These are phyloP conservation scores for Cyrtonyx montezumae DNA, from an alignment of 2,113 vertebrate species.

Conservation along the genomic window DNA sequence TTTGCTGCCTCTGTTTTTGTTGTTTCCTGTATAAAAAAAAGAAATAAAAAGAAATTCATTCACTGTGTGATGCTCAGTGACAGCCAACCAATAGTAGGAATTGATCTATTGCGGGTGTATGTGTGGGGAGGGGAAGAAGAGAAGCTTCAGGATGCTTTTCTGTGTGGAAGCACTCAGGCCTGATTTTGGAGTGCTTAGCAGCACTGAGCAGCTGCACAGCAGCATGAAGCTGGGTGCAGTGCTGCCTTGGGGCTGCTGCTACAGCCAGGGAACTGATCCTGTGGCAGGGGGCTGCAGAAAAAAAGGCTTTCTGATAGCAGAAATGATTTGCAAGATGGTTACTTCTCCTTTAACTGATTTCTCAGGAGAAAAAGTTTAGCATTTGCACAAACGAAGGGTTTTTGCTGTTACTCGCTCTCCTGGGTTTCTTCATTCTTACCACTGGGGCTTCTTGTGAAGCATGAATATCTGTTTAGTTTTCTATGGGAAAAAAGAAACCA, in stretches of 20 bases:
- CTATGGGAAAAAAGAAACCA: background rate
- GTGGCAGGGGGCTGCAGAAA: background rate
- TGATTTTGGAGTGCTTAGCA: background rate
- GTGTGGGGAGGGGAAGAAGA: too few relatives aligned
- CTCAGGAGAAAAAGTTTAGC: background rate
- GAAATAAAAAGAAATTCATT: too few relatives aligned
- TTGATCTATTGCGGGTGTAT: background rate
- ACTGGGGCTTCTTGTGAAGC: background rate
- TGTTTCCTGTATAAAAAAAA: conserved; percentile 5
- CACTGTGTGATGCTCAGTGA: background rate
- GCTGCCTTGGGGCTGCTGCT: background rate
- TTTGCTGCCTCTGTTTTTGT: conserved; percentile 18
- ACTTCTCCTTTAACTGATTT: background rate
- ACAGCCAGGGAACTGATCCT: background rate
- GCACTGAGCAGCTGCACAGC: background rate
- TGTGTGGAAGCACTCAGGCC: background rate
- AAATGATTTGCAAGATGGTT: background rate
- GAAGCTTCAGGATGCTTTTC: background rate
- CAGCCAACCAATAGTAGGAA: background rate
- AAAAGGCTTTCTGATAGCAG: background rate
- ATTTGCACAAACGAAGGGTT: background rate
- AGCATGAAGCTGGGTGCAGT: fast-evolving
- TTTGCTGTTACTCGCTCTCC: background rate
- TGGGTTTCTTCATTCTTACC: background rate
- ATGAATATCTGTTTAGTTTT: background rate